Conservation (phyloP, 2,113 vertebrate species). For the Morone saxatilis region DNA sequence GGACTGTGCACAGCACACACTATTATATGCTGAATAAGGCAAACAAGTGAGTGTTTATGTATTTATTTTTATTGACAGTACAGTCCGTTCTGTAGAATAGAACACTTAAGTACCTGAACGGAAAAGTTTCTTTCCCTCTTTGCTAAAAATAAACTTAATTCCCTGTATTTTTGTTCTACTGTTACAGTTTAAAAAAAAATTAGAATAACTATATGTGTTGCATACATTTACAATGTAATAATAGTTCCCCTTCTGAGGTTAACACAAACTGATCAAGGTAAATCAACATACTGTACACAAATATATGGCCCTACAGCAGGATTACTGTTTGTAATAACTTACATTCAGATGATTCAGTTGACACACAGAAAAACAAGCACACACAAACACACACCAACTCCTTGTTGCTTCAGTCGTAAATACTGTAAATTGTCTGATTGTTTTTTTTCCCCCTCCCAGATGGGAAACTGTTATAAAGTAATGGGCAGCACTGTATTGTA, state of each 20-base stretch:
- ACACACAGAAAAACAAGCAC: constrained; percentile 70
- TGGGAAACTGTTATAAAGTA: not conserved
- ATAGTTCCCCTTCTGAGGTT: constrained; percentile 51
- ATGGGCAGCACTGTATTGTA: too few relatives aligned
- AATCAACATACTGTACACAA: constrained; percentile 74
- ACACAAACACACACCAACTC: constrained; percentile 68
- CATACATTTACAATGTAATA: constrained; percentile 80
- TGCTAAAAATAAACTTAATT: constrained; percentile 51
- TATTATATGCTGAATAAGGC: not conserved
- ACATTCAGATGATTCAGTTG: constrained; percentile 89
- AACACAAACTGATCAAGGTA: constrained; percentile 62
- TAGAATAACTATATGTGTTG: constrained; percentile 71
- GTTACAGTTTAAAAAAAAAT: constrained; percentile 51
- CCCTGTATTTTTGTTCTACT: constrained; percentile 37
- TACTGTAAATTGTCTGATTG: constrained; percentile 29
- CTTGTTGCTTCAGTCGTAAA: constrained; percentile 52
- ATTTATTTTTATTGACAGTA: constrained; percentile 73
- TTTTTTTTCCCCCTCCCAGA: not conserved
- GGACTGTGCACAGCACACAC: not conserved
- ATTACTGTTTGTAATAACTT: constrained; percentile 81
- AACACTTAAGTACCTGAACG: constrained; percentile 75
- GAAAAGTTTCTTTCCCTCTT: constrained; percentile 59
- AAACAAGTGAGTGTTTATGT: constrained; percentile 3
- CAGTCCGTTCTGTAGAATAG: constrained; percentile 69
- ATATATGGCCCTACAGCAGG: constrained; percentile 75